Conservation (phyloP, 2,113 vertebrate genomes). For the Bagarius yarrelli region DNA sequence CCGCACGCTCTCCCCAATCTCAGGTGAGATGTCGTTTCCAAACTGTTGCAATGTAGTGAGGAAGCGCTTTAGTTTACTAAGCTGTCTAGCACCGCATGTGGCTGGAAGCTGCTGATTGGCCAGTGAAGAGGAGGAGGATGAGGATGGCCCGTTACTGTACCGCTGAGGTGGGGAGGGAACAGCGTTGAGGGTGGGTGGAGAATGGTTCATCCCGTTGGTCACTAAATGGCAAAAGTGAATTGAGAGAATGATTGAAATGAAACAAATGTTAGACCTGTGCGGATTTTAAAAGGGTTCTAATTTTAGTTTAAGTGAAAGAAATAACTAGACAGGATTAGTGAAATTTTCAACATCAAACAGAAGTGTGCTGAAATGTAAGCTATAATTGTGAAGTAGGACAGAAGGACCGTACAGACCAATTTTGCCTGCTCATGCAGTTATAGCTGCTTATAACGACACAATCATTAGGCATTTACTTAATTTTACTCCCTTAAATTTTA, state of each 20-base stretch:
- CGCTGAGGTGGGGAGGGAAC: slow-evolving; percentile 94
- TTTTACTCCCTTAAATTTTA: too few species aligned
- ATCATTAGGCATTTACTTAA: too few species aligned
- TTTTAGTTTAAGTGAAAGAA: not conserved
- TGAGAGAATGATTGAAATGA: not conserved
- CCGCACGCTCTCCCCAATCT: slow-evolving; percentile 96
- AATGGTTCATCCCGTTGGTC: slow-evolving; percentile 95
- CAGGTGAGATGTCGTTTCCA: slow-evolving; percentile 96
- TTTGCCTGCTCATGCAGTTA: not conserved
- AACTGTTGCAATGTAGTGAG: slow-evolving; percentile 98
- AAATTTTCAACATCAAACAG: not conserved
- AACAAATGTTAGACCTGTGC: not conserved
- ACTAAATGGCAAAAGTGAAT: slow-evolving; percentile 66
- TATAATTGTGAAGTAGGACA: not conserved
- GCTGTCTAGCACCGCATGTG: slow-evolving; percentile 94
- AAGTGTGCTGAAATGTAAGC: not conserved
- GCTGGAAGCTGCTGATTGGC: slow-evolving; percentile 97
- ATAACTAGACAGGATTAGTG: not conserved
- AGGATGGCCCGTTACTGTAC: slow-evolving; percentile 93
- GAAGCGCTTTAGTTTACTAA: slow-evolving; percentile 98
- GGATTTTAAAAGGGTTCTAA: not conserved
- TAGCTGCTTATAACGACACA: not conserved
- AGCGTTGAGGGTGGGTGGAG: slow-evolving; percentile 90
- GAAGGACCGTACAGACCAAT: not conserved
- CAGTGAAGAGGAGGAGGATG: slow-evolving; percentile 92